phyloP scores from a whole-genome alignment of 2,888 invertebrate species.

The Dorcus hopei region DNA sequence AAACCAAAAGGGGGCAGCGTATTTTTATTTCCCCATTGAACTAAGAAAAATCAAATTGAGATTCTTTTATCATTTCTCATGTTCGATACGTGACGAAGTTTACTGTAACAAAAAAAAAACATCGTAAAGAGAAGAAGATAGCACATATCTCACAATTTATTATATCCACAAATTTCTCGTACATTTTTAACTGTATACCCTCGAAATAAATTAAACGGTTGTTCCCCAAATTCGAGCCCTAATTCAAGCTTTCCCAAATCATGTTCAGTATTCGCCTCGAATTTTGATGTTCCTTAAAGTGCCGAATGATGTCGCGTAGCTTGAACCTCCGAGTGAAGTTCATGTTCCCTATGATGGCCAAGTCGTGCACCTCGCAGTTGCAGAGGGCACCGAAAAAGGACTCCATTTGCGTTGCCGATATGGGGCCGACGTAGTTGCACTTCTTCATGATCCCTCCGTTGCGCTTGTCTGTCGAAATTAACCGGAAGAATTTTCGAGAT shows the following conservation, averaged over 20 bases:
- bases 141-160: too few relatives aligned
- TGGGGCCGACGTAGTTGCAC: constrained; percentile 18
- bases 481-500: constrained; percentile 21
- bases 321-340: constrained; percentile 16
- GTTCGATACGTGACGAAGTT: too few relatives aligned
- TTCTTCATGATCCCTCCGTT: constrained; percentile 16
- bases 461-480: constrained; percentile 16
- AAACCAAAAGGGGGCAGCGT: too few relatives aligned
- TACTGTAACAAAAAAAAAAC: too few relatives aligned
- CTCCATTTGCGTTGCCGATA: constrained; percentile 20
- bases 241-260: constrained; percentile 20
- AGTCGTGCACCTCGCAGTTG: constrained; percentile 20
- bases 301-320: constrained; percentile 15
- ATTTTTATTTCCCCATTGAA: too few relatives aligned
- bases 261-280: constrained; percentile 9
- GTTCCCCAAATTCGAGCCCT: constrained; percentile 5
- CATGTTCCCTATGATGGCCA: constrained; percentile 19
- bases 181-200: too few relatives aligned
- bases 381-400: constrained; percentile 17
- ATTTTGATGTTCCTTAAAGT: constrained; percentile 13
- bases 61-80: too few relatives aligned
- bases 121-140: too few relatives aligned
- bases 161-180: too few relatives aligned
- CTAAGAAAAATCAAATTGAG: too few relatives aligned
- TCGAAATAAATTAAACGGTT: neutral